phyloP scores from a whole-genome alignment of 2,797 vertebrate genomes.

The Melanotaenia pygmaea region DNA sequence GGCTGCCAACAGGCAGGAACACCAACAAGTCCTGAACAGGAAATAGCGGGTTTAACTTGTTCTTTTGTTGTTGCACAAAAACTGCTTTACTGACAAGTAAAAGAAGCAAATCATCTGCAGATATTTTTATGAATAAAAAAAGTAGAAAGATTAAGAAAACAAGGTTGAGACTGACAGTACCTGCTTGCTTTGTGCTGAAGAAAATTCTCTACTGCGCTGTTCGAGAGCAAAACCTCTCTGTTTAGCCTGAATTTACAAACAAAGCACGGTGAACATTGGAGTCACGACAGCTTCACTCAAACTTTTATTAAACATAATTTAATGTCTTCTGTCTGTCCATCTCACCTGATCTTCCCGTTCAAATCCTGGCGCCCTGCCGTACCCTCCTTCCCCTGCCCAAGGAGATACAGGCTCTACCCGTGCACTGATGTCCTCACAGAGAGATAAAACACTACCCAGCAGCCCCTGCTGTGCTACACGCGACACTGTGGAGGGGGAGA shows the following conservation, averaged over 20 bases:
- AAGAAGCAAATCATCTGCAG: not conserved
- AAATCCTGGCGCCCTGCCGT: constrained; percentile 95
- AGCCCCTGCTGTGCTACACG: constrained; percentile 89
- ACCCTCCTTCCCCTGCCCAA: constrained; percentile 88
- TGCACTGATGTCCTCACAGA: constrained; percentile 85
- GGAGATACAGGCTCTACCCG: constrained; percentile 82
- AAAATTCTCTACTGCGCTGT: constrained; percentile 89
- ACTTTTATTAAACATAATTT: not conserved
- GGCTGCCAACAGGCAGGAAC: constrained; percentile 94
- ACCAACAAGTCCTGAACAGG: constrained; percentile 90
- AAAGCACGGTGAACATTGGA: not conserved
- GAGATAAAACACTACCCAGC: constrained; percentile 87
- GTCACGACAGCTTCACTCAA: constrained; percentile 19
- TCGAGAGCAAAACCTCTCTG: constrained; percentile 91
- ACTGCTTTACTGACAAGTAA: not conserved
- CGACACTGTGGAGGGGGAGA: constrained; percentile 84
- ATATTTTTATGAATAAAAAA: not conserved
- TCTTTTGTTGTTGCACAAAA: not conserved
- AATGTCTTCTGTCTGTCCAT: constrained; percentile 34
- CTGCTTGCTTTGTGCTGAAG: constrained; percentile 93
- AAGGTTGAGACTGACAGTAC: constrained; percentile 72
- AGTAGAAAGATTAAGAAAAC: not conserved
- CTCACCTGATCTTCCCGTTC: constrained; percentile 97
- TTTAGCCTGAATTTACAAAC: constrained; percentile 85
- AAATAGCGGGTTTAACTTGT: not conserved